Percentiles rank a stretch among this genome's conserved stretches.
Conservation (phyloP, 1,140 invertebrate species). For the Geopemphigus sp. region DNA sequence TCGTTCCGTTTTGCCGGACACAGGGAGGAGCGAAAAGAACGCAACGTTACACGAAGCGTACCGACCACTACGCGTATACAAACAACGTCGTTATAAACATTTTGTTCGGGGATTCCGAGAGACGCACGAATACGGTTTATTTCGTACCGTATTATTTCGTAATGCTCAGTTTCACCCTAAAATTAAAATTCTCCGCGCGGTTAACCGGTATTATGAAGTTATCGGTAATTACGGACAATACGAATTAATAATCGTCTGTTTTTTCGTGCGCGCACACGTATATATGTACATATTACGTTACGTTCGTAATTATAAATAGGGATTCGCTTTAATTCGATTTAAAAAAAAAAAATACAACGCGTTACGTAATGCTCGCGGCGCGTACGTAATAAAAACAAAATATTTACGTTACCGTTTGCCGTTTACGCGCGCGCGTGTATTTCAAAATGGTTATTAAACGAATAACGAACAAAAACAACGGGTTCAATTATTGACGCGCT, state of each 20-base stretch:
- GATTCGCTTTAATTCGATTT: neutral
- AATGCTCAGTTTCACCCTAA: neutral
- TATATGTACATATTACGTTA: neutral
- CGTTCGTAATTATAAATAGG: neutral
- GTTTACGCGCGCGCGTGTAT: neutral
- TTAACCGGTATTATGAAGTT: neutral
- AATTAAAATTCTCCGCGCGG: slow-evolving; percentile 23
- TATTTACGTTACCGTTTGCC: neutral
- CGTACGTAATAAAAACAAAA: too few species aligned
- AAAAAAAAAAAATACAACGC: neutral
- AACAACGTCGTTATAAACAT: neutral
- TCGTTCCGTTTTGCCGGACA: too few species aligned
- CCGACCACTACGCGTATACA: neutral
- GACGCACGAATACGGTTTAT: neutral
- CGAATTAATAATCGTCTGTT: neutral
- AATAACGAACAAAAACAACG: neutral
- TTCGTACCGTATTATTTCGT: too few species aligned
- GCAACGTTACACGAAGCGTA: neutral
- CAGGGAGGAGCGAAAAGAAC: slow-evolving; percentile 10
- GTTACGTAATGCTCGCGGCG: too few species aligned
- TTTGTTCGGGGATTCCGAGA: neutral
- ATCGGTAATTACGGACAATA: neutral
- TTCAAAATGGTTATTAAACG: neutral
- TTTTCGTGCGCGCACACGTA: neutral
- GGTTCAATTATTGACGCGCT: too few species aligned